A percentile compares a stretch with the other conserved stretches of the same genome.
Evolutionary conservation across 1,140 invertebrate genomes (phyloP).

Genomic region (Pseudomyrmex cubaensis): DNA sequence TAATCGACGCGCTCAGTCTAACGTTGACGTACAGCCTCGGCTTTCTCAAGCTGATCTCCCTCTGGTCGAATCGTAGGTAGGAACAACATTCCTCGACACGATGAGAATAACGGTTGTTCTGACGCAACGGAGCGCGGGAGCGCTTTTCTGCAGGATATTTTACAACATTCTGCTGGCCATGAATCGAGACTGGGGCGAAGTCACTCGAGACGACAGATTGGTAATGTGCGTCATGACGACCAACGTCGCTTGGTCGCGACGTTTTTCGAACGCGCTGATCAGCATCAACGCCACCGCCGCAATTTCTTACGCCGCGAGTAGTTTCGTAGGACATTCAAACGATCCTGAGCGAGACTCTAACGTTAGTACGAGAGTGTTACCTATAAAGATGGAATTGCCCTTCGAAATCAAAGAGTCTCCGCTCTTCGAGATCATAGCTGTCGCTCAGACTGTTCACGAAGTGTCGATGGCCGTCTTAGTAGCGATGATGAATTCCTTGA

Average conservation of each 20-base stretch:
- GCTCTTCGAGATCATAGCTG: constrained; percentile 42
- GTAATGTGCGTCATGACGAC: constrained; percentile 20
- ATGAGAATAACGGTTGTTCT: background rate
- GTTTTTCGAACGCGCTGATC: constrained; percentile 58
- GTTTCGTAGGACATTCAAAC: background rate
- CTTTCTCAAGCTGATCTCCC: constrained; percentile 54
- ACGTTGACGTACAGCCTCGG: constrained; percentile 42
- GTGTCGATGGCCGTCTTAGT: constrained; percentile 1
- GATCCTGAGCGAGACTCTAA: background rate
- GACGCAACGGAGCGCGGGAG: background rate
- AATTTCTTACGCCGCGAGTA: constrained; percentile 5
- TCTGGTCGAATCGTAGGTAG: constrained; percentile 64
- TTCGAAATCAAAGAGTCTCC: constrained; percentile 34
- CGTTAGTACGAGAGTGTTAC: constrained; percentile 13
- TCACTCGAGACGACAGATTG: background rate
- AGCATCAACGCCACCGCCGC: constrained; percentile 22
- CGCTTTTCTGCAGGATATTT: constrained; percentile 49
- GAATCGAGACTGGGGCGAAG: constrained; percentile 45
- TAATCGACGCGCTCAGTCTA: constrained; percentile 61
- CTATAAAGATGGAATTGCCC: constrained; percentile 64
- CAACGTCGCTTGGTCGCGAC: constrained; percentile 36
- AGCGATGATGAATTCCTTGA: constrained; percentile 30
- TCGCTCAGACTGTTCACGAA: constrained; percentile 33
- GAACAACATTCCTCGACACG: background rate
- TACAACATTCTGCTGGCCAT: constrained; percentile 47